A percentile compares a stretch with the other conserved stretches of the same genome.
These are phyloP conservation scores for Nomia melanderi DNA, from an alignment of 1,140 invertebrate genomes.

Conservation along the genomic window DNA sequence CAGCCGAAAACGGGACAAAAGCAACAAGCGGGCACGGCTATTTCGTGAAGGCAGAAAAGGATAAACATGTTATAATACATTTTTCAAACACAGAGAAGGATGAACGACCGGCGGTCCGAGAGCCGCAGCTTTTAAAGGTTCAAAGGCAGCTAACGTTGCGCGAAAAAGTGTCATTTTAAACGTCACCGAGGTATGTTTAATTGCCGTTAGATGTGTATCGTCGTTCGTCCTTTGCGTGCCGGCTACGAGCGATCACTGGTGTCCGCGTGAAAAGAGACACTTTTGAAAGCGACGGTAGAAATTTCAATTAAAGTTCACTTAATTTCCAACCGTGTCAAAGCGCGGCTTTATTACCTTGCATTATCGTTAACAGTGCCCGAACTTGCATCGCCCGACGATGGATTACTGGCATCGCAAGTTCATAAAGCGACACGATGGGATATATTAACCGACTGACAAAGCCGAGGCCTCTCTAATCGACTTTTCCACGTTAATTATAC, in stretches of 20 bases:
- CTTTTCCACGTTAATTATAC: constrained; percentile 52
- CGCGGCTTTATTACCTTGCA: constrained; percentile 59
- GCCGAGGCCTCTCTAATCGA: constrained; percentile 42
- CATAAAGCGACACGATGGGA: constrained; percentile 42
- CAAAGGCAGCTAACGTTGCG: constrained; percentile 34
- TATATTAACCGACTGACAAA: constrained; percentile 35
- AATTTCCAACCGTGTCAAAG: constrained; percentile 58
- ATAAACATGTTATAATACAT: constrained; percentile 32
- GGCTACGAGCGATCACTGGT: background rate
- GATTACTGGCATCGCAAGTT: constrained; percentile 44
- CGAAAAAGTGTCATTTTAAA: constrained; percentile 39
- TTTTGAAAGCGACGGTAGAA: constrained; percentile 29
- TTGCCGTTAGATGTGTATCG: constrained; percentile 18
- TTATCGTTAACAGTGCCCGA: constrained; percentile 57
- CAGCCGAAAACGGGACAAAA: background rate
- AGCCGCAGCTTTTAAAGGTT: constrained; percentile 13
- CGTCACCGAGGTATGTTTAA: constrained; percentile 21
- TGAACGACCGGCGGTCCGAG: background rate
- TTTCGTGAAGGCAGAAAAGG: constrained; percentile 19
- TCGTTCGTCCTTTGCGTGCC: background rate
- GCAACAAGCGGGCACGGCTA: background rate
- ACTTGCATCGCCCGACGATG: constrained; percentile 53
- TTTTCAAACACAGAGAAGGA: constrained; percentile 5
- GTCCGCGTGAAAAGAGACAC: background rate
- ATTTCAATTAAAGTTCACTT: constrained; percentile 64